Evolutionary conservation across 2,113 vertebrate species (phyloP), one percentile per base, ranked within the genome.

Genomic region (Phylloscopus whistleri): DNA sequence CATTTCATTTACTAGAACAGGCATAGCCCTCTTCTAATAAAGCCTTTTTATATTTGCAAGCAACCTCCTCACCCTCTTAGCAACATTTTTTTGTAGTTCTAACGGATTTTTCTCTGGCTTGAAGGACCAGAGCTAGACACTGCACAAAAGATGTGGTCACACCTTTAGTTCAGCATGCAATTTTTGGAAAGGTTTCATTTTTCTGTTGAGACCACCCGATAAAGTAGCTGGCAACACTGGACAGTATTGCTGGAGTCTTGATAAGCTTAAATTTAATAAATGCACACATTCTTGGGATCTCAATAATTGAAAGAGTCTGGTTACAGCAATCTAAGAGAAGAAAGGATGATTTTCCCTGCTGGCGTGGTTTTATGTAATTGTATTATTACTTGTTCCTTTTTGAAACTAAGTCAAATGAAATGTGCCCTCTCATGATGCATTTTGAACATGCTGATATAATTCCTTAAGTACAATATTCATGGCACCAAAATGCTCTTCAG

Each of bases 381-480:
- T 67, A 64, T 88, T 90, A 92, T 87, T 87, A 92, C 79, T 96
- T 90, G 82, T n/a, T 93, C 55, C n/a, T 78, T 92, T 94, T 49
- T 78, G 80, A 96, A 92, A 90, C 52, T 19, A 53, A 93, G 84
- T 89, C 88, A 86, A 88, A 90, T 58, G 85, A 93, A 95, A 93
- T 64, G 79, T 95, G 83, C 85, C 85, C 91, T 95, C 79, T 94
- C 68, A 75, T 93, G 92, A 94, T 96, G 80, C 94, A 81, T 95
- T 94, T 95, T 96, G 93, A 96, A 96, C 89, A 90, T 39, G 46
- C 81, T 97, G 95, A 84, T 94, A 95, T 95, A 95, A 97, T 93
- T 91, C 87, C 78, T 95, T 73, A 91, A 95, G 89, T 93, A 91
- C 82, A 95, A 91, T 96, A 95, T 93, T 96, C 87, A 87, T 85